A percentile compares a stretch with the other conserved stretches of the same genome.
Conservation (phyloP, 2,888 invertebrate species). For the Heteromurus nitidus region DNA sequence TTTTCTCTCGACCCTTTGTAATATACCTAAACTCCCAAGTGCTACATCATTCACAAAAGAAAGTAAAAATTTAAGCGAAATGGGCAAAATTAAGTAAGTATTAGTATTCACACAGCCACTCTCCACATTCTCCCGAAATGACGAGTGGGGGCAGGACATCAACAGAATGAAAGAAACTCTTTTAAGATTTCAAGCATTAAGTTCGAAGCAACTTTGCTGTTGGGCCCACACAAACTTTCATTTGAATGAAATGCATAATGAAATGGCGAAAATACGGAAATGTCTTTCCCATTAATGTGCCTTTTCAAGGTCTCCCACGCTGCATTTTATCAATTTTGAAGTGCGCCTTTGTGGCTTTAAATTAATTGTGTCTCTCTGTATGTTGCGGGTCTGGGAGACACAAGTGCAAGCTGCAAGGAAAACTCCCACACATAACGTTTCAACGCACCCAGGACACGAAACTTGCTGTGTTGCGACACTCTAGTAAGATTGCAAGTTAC, state of each 20-base stretch:
- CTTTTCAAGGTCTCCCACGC: slow-evolving; percentile 44
- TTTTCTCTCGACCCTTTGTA: no score
- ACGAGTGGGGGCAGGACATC: not conserved
- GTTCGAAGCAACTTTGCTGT: not conserved
- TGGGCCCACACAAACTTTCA: slow-evolving; percentile 21
- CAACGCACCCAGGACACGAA: not conserved
- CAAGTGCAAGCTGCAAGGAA: not conserved
- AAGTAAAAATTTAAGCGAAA: no score
- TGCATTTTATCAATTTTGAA: slow-evolving; percentile 58
- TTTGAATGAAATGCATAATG: slow-evolving; percentile 33
- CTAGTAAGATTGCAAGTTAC: no score
- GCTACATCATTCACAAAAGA: no score
- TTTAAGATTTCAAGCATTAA: not conserved
- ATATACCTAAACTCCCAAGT: no score
- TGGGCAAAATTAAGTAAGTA: no score
- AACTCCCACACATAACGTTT: not conserved
- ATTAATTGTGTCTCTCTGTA: slow-evolving; percentile 55
- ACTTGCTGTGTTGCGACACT: no score
- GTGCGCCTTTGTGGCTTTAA: slow-evolving; percentile 56
- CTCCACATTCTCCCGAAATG: not conserved
- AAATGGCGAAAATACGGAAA: slow-evolving; percentile 34
- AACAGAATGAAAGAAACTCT: not conserved
- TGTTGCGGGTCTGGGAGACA: no score
- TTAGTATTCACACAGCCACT: not conserved
- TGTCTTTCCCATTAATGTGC: slow-evolving; percentile 35